Evolutionary conservation across 2,888 invertebrate genomes (phyloP), one percentile per base, ranked within the genome.

Genomic region (Hybos culiciformis): DNA sequence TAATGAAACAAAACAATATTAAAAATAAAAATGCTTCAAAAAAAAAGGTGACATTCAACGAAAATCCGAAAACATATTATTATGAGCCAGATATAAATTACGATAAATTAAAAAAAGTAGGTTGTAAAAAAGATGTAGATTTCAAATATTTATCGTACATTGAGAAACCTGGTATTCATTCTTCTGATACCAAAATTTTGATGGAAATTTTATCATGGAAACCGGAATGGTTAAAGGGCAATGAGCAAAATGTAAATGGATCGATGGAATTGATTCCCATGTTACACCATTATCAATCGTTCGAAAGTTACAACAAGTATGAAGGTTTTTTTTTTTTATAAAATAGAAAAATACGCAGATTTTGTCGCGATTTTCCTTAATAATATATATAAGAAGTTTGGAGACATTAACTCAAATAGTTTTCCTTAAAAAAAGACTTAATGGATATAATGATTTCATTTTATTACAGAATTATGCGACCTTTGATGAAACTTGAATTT

Each of bases 151-250:
- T 32, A 17, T 32, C 32, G 3, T 8, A 32, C 17, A 17, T 32
- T 32, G 32, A 32, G 17, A 5, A 4, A 2, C 15, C 32, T 5
- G 32, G 5, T 14, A 39, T 57, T 4, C 59, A 60, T 23, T 48
- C 48, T 3, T 57, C 58, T 1, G 70, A 72, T 48, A 62, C 71
- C n/a, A n/a, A n/a, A 34, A 71, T 75, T 11, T 59, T 77, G 20
- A 62, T 70, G 48, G 69, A 70, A 48, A 72, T 82, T 48, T 65
- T 80, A 5, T 53, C 43, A 3, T 83, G 82, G 83, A 75, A 75
- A 53, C 75, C 79, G 8, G 66, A 70, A 20, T 83, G 81, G 82
- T 56, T 83, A 3, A 61, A 71, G 44, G 73, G 75, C 50, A 74
- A 77, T 11, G 65, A 66, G 43, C 66, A 69, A 4, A 50, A 55